These are phyloP conservation scores for Acanthosepion esculentum DNA, from an alignment of 2,888 invertebrate species.

Conservation along the genomic window DNA sequence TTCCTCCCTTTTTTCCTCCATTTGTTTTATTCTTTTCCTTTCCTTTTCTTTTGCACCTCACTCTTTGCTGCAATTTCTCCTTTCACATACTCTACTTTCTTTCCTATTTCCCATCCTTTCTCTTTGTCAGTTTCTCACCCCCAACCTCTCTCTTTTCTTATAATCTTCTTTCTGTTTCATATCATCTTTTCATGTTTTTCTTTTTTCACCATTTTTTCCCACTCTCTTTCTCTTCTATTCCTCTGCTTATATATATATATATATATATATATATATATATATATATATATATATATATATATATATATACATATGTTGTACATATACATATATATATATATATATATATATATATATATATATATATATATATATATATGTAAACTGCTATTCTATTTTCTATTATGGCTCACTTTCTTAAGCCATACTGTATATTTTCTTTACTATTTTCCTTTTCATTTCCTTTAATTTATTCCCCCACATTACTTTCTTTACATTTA, in stretches of 20 bases:
- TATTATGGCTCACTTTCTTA: no score
- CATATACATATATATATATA: no score
- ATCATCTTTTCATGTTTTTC: no score
- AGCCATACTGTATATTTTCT: background rate
- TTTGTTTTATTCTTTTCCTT: background rate
- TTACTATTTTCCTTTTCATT: background rate
- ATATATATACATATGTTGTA: background rate
- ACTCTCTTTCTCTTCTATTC: background rate
- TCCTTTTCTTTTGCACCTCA: background rate
- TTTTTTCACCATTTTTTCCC: background rate
- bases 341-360: no score
- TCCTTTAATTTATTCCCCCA: background rate
- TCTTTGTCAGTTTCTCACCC: background rate
- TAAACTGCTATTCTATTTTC: background rate
- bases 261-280: no score
- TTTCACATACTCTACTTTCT: background rate
- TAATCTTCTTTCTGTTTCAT: no score
- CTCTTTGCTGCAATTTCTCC: background rate
- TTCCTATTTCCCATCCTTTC: background rate
- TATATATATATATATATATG: no score
- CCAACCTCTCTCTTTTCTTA: background rate
- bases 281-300: no score
- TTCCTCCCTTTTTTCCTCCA: background rate
- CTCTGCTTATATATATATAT: background rate
- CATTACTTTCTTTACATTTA: no score